Percentiles rank a stretch among this genome's conserved stretches.
Evolutionary conservation across 1,140 invertebrate species (phyloP).

Genomic region (Onthophagus taurus): DNA sequence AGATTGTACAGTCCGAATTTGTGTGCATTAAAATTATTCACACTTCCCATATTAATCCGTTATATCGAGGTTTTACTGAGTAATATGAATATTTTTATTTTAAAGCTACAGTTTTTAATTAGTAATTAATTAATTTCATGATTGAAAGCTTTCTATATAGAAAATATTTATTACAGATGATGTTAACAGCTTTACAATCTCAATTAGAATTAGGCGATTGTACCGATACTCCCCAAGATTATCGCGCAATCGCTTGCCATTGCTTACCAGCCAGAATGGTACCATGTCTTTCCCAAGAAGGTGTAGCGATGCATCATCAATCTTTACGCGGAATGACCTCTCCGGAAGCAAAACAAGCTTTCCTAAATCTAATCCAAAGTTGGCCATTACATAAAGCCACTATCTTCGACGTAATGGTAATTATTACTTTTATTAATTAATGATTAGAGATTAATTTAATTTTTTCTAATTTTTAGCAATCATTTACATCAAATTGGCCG

Average conservation of each 20-base stretch:
- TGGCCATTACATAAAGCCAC: constrained; percentile 89
- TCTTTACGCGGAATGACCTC: constrained; percentile 75
- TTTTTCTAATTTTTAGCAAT: constrained; percentile 55
- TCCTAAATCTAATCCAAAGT: constrained; percentile 86
- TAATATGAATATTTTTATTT: too few relatives aligned
- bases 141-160: background rate
- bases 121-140: background rate
- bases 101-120: background rate
- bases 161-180: constrained; percentile 54
- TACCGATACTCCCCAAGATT: constrained; percentile 56
- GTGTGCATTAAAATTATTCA: too few relatives aligned
- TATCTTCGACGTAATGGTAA: constrained; percentile 88
- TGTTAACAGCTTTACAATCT: constrained; percentile 87
- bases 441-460: background rate
- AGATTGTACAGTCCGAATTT: too few relatives aligned
- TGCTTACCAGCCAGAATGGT: constrained; percentile 76
- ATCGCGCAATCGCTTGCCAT: constrained; percentile 63
- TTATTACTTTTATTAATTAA: constrained; percentile 1
- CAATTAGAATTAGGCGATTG: constrained; percentile 87
- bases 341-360: constrained; percentile 80
- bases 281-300: constrained; percentile 61
- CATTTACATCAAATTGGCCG: constrained; percentile 93
- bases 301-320: constrained; percentile 79
- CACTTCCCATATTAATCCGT: too few relatives aligned
- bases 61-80: too few relatives aligned